A percentile compares a stretch with the other conserved stretches of the same genome.
phyloP scores from a whole-genome alignment of 2,888 invertebrate species.

The Lasioglossum leucozonium region DNA sequence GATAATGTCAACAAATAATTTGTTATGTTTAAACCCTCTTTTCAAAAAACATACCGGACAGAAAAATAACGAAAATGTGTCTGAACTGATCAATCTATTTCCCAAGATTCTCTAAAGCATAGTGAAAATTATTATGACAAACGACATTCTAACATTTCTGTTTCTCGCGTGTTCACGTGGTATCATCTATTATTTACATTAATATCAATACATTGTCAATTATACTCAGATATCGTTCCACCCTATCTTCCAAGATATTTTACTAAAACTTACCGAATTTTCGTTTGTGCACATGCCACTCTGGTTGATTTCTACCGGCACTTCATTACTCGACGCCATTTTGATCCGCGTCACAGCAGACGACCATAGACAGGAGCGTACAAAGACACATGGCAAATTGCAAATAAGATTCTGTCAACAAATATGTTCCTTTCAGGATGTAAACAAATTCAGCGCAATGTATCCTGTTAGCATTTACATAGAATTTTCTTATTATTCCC shows the following conservation, averaged over 20 bases:
- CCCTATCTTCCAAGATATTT: background rate
- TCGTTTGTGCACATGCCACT: slow-evolving; percentile 74
- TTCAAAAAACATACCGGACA: background rate
- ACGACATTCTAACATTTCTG: slow-evolving; percentile 44
- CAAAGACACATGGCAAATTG: slow-evolving; percentile 45
- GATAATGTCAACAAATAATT: slow-evolving; percentile 10
- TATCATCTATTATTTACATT: background rate
- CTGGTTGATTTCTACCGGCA: slow-evolving; percentile 80
- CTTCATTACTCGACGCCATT: slow-evolving; percentile 81
- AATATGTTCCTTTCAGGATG: background rate
- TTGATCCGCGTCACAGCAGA: slow-evolving; percentile 80
- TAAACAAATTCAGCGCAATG: background rate
- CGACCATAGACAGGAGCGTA: slow-evolving; percentile 70
- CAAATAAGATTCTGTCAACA: slow-evolving; percentile 39
- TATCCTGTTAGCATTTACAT: background rate
- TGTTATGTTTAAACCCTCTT: background rate
- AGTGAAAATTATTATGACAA: slow-evolving; percentile 55
- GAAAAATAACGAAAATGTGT: background rate
- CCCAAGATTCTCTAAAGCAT: slow-evolving; percentile 23
- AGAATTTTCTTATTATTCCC: background rate
- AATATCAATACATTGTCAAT: background rate
- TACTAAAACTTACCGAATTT: slow-evolving; percentile 75
- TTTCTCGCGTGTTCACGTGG: background rate
- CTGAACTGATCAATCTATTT: slow-evolving; percentile 29
- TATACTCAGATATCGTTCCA: too few species aligned